Percentiles rank a stretch among this genome's conserved stretches.
Conservation (phyloP, 2,113 vertebrate genomes). For the Pelodiscus sinensis region DNA sequence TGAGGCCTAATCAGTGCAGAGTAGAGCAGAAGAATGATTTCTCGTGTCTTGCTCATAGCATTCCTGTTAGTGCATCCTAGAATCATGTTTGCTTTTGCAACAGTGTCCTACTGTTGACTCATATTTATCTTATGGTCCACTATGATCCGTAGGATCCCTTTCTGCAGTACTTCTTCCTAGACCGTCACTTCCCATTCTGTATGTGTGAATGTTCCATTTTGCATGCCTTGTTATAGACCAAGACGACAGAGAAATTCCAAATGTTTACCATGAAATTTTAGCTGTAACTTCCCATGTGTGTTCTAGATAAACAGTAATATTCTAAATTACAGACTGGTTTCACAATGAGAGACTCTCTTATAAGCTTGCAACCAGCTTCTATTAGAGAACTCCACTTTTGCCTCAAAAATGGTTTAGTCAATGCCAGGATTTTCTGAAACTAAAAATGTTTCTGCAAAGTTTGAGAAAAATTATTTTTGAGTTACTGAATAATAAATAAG, state of each 20-base stretch:
- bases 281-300: background rate
- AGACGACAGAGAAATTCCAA: background rate
- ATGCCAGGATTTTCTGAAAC: background rate
- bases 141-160: no score
- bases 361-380: background rate
- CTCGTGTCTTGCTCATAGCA: no score
- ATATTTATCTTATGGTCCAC: no score
- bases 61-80: no score
- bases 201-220: no score
- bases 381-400: background rate
- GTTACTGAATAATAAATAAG: background rate
- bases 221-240: rapidly evolving
- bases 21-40: no score
- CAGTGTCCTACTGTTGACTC: no score
- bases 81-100: no score
- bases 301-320: background rate
- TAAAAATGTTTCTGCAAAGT: background rate
- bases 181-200: no score
- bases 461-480: background rate
- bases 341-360: background rate
- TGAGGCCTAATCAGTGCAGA: no score
- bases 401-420: background rate
- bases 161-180: no score
- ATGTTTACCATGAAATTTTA: background rate
- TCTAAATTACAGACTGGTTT: background rate